Percentiles rank a stretch among this genome's conserved stretches.
Conservation (phyloP, 53 echinoderm and acorn worm genomes). For the Glandiceps talaboti region DNA sequence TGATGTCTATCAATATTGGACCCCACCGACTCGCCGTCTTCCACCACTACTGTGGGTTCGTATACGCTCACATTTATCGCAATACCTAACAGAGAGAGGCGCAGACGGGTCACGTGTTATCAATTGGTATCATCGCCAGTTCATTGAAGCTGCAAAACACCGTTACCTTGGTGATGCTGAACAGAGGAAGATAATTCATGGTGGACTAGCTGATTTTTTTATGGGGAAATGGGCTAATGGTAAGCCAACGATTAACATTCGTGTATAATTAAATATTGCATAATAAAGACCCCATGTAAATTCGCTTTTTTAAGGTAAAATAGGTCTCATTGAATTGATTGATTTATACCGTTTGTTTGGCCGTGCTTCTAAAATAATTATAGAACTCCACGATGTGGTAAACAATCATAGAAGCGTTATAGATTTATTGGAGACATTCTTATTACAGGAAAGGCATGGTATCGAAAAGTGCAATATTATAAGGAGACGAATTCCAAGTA, state of each 20-base stretch:
- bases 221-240: constrained; percentile 53
- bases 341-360: too few species aligned
- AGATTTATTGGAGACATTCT: too few species aligned
- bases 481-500: too few species aligned
- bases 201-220: constrained; percentile 73
- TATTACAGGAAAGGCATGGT: too few species aligned
- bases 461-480: too few species aligned
- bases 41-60: constrained; percentile 84
- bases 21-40: constrained; percentile 67
- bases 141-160: constrained; percentile 70
- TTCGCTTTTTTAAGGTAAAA: constrained; percentile 24
- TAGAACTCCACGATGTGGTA: too few species aligned
- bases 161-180: constrained; percentile 53
- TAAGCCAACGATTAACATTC: neutral
- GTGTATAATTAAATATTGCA: too few species aligned
- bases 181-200: constrained; percentile 28
- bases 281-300: too few species aligned
- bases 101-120: constrained; percentile 80
- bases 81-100: constrained; percentile 80
- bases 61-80: constrained; percentile 67
- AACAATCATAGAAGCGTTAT: too few species aligned
- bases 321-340: too few species aligned
- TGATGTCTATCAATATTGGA: constrained; percentile 97
- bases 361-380: too few species aligned
- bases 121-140: constrained; percentile 89